Base-by-base conservation (phyloP, 37 sponge, comb jelly and placozoan species). In the Theonella swinhoei region DNA sequence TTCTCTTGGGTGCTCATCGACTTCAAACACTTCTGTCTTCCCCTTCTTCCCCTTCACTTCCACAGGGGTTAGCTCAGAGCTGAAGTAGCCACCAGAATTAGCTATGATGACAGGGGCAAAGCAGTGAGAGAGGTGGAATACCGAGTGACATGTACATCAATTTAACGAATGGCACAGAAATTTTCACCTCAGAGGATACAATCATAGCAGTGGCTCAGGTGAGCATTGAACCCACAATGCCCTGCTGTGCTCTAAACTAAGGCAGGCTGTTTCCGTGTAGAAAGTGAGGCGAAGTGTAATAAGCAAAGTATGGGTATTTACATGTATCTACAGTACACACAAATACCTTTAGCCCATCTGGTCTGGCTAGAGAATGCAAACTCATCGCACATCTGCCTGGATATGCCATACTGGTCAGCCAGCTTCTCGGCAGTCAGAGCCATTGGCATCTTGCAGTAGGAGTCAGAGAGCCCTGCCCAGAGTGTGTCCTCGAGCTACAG, bases 341-440 rank as follows among this genome's bases (percentile, higher is more conserved):
- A n/a, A n/a, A 22, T 67, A 92, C 96, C 96, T 71, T 80, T 84
- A 3, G 79, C 66, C 99, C 99, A 98, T 75, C 96, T 71, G 68
- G 83, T 67, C 39, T 98, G 99, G 30, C 90, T 91, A 47, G 81
- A 85, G 28, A 96, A 84, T 0, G 99, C 99, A 83, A 86, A 94
- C 84, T 72, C 59, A 62, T 98, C 96, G 68, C 99, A 98, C 77
- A 94, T 79, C 67, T 91, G 87, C 36, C 99, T 81, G 30, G 81
- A 88, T 58, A 98, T 93, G 40, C 76, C 79, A 42, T 98, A 96
- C 75, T 89, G 80, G 58, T 91, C 99, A 29, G 89, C 99, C 35
- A 98, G 86, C 39, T 93, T 98, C 91, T 98, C 99, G 35, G 96
- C 99, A 1, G 99, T 98, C 60, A 98, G 61, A 3, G 89, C 99